Percentiles rank a stretch among this genome's conserved stretches.
These are phyloP conservation scores for Pseudolaguvia tuberculata DNA, from an alignment of 2,113 vertebrate species.

Conservation along the genomic window DNA sequence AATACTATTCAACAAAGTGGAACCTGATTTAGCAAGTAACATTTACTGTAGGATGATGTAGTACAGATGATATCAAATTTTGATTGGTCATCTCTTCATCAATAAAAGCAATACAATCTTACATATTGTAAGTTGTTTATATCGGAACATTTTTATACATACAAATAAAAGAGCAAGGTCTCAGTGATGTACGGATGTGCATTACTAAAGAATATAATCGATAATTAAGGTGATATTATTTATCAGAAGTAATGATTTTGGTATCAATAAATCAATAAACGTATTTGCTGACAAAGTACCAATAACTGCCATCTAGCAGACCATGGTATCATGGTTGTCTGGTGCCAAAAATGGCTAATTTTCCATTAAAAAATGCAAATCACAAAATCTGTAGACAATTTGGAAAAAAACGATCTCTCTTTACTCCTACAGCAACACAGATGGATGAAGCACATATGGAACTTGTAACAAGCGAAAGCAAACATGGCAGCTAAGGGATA, in stretches of 20 bases:
- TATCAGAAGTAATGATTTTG: background rate
- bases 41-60: background rate
- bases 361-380: background rate
- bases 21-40: background rate
- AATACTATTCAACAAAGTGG: too few species aligned
- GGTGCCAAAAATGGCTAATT: background rate
- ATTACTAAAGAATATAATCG: background rate
- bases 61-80: too few species aligned
- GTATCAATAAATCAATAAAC: background rate
- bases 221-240: slow-evolving; percentile 1
- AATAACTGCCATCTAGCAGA: background rate
- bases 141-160: background rate
- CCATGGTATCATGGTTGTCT: background rate
- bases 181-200: too few species aligned
- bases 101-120: background rate
- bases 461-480: slow-evolving; percentile 49
- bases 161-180: background rate
- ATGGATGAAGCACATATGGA: slow-evolving; percentile 41
- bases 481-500: slow-evolving; percentile 52
- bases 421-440: slow-evolving; percentile 9
- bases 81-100: background rate
- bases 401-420: slow-evolving; percentile 27
- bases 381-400: slow-evolving; percentile 31
- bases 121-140: background rate
- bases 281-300: background rate